Conservation (phyloP, 1,140 invertebrate genomes). For the Sinonovacula constricta region DNA sequence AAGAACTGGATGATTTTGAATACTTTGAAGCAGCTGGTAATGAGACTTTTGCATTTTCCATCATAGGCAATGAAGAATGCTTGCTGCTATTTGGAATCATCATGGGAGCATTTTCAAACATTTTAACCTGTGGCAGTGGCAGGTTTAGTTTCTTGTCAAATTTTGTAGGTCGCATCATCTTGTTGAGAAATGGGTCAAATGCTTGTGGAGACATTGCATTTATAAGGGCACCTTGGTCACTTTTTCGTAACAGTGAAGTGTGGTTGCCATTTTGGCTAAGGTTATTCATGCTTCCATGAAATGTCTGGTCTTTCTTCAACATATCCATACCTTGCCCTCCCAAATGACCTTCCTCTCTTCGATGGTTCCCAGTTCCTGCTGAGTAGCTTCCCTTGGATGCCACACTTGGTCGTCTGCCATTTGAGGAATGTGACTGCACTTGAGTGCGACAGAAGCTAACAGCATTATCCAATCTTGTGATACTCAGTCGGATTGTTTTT, state of each 20-base stretch:
- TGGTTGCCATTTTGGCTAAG: neutral
- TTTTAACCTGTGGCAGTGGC: slow-evolving; percentile 32
- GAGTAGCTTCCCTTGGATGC: neutral
- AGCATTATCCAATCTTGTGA: slow-evolving; percentile 43
- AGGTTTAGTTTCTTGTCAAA: slow-evolving; percentile 34
- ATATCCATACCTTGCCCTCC: neutral
- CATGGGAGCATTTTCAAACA: slow-evolving; percentile 17
- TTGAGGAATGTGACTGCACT: neutral
- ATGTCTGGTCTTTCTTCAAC: neutral
- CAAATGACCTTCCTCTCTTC: neutral
- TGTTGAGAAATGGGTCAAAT: slow-evolving; percentile 23
- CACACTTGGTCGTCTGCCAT: neutral
- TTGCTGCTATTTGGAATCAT: neutral
- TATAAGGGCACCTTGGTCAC: too few relatives aligned
- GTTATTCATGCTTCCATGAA: too few relatives aligned
- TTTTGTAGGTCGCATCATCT: slow-evolving; percentile 40
- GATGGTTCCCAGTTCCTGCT: neutral
- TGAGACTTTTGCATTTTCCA: too few relatives aligned
- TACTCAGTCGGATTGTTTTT: slow-evolving; percentile 28
- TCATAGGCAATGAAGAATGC: neutral
- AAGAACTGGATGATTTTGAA: too few relatives aligned
- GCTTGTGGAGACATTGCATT: too few relatives aligned
- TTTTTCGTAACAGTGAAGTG: too few relatives aligned
- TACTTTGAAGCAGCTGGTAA: too few relatives aligned
- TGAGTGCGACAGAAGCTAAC: slow-evolving; percentile 44